phyloP scores from a whole-genome alignment of 2,797 vertebrate genomes.

The Anomalospiza imberbis region DNA sequence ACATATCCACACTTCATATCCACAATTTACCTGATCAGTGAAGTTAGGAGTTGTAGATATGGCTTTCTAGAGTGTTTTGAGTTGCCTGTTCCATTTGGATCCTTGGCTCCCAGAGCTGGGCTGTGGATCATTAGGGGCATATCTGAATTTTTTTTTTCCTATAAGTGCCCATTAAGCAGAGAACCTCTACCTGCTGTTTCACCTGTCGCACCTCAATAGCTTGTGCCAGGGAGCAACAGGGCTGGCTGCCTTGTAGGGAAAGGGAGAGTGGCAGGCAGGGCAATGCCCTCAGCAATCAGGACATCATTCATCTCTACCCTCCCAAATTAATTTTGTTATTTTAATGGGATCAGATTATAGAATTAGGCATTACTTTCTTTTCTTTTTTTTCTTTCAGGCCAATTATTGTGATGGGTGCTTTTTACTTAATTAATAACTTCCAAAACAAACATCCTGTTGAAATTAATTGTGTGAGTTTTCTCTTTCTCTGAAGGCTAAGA shows the following conservation, averaged over 20 bases:
- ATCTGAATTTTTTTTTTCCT: background rate
- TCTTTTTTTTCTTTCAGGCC: background rate
- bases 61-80: background rate
- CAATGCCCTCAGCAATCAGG: background rate
- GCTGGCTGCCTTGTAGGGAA: background rate
- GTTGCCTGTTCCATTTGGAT: background rate
- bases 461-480: background rate
- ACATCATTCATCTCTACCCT: background rate
- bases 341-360: conserved; percentile 16
- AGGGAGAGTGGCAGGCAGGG: background rate
- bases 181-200: background rate
- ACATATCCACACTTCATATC: background rate
- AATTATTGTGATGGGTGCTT: conserved; percentile 41
- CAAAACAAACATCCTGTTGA: background rate
- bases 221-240: background rate
- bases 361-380: background rate
- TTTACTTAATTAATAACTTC: conserved; percentile 41
- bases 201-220: background rate
- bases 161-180: background rate
- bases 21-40: background rate
- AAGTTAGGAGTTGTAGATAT: fast-evolving
- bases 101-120: background rate
- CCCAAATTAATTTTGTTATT: background rate
- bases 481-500: background rate
- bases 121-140: background rate